Conservation (phyloP, 2,888 invertebrate species). For the Emmelina monodactyla region DNA sequence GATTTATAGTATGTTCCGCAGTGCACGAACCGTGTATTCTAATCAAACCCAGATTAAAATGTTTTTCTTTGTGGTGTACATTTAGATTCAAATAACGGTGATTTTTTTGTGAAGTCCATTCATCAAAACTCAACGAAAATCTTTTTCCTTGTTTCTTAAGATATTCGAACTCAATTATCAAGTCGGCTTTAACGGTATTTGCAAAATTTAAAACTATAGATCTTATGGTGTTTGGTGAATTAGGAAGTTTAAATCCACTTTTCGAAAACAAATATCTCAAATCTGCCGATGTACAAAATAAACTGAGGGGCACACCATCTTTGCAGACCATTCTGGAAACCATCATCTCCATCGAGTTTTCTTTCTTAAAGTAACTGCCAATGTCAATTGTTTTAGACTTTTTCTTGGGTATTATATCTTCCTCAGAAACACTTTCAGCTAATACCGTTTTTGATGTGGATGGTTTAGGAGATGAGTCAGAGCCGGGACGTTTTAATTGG, state of each 20-base stretch:
- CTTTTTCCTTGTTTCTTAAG: constrained; percentile 2
- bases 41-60: constrained; percentile 15
- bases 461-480: constrained; percentile 1
- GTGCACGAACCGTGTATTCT: constrained; percentile 13
- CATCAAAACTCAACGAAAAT: background rate
- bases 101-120: background rate
- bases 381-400: constrained; percentile 12
- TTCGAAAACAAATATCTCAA: constrained; percentile 9
- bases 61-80: constrained; percentile 5
- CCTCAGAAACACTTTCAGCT: constrained; percentile 6
- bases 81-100: background rate
- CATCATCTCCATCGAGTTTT: constrained; percentile 13
- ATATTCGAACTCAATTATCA: background rate
- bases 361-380: constrained; percentile 12
- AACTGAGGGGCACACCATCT: constrained; percentile 16
- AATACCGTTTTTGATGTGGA: too few relatives aligned
- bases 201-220: constrained; percentile 8
- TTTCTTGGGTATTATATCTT: constrained; percentile 12
- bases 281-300: constrained; percentile 13
- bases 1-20: constrained; percentile 11
- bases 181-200: background rate
- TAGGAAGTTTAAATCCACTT: constrained; percentile 9
- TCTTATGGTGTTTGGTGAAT: constrained; percentile 13
- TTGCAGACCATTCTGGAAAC: constrained; percentile 15
- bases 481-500: constrained; percentile 1